Evolutionary conservation across 2,888 invertebrate species (phyloP), one percentile per base, ranked within the genome.

Genomic region (Brachynemurus nebulosus): DNA sequence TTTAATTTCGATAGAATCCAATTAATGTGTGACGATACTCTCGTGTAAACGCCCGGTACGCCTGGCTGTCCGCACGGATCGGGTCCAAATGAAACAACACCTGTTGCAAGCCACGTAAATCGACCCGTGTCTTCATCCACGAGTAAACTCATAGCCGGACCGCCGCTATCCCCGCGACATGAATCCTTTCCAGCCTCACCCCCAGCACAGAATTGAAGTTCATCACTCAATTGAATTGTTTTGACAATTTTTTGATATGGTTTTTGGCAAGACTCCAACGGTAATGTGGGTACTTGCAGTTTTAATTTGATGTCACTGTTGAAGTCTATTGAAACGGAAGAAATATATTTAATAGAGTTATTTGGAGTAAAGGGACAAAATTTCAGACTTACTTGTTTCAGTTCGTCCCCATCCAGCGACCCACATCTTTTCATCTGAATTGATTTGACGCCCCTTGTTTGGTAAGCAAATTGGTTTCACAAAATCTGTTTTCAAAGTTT

Each of bases 21-120:
- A 3, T 69, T 66, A 25, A 71, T 59, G 53, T 71, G 78, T 20
- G 70, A 63, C 2, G 63, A 57, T n/a, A 77, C 72, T 51, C 66
- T 67, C 0, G 76, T 77, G 52, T 78, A 80, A 19, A 80, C 74
- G 1, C 75, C 78, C 49, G 65, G 76, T 69, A 64, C 69, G 49
- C 61, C 73, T 42, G 59, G 56, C 64, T 64, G 73, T 53, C 62
- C 72, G 59, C 66, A 73, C 9, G 62, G 68, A 27, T 62, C 72
- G 52, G 63, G 69, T 41, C 63, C 80, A 52, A 74, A 78, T 0
- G 78, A 78, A 0, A 78, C 78, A 4, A 79, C 62, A 1, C 79
- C 80, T 1, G 67, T 64, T 2, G 67, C 59, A 17, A 64, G 67
- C 65, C 69, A 74, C 16, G 14, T 16, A n/a, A 17, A 11, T 7